Conservation (phyloP, 2,113 vertebrate genomes). For the Jacana jacana region DNA sequence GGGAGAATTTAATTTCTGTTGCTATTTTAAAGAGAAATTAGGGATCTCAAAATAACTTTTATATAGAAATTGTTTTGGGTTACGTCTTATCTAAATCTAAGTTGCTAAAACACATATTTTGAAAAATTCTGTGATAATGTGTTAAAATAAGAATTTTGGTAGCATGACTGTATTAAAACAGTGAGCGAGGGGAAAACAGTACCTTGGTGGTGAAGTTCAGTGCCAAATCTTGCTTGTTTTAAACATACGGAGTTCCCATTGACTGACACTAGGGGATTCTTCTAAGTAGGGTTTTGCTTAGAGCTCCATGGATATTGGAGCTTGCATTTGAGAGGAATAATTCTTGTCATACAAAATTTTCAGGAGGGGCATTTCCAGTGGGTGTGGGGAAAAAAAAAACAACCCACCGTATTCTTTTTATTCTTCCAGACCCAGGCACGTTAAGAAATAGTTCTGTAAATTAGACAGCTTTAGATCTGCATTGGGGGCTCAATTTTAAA, state of each 20-base stretch:
- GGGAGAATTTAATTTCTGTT: neutral
- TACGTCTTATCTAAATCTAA: neutral
- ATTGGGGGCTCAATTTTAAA: neutral
- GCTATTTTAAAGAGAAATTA: neutral
- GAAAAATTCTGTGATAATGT: neutral
- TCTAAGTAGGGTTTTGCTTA: neutral
- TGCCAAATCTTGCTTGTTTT: neutral
- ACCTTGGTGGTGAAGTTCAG: neutral
- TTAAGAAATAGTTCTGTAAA: neutral
- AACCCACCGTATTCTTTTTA: neutral
- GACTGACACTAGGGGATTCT: neutral
- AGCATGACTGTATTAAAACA: neutral
- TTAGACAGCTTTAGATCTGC: neutral
- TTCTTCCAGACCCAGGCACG: neutral
- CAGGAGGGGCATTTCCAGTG: neutral
- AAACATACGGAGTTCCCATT: neutral
- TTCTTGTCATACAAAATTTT: neutral
- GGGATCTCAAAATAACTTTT: neutral
- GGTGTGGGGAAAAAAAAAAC: neutral
- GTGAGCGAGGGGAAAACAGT: neutral
- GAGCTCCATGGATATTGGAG: neutral
- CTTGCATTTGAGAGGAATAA: neutral
- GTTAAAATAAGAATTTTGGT: neutral
- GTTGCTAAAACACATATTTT: neutral
- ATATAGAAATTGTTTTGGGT: neutral